Evolutionary conservation across 2,888 invertebrate species (phyloP).

Genomic region (Listrodromus nycthemerus): DNA sequence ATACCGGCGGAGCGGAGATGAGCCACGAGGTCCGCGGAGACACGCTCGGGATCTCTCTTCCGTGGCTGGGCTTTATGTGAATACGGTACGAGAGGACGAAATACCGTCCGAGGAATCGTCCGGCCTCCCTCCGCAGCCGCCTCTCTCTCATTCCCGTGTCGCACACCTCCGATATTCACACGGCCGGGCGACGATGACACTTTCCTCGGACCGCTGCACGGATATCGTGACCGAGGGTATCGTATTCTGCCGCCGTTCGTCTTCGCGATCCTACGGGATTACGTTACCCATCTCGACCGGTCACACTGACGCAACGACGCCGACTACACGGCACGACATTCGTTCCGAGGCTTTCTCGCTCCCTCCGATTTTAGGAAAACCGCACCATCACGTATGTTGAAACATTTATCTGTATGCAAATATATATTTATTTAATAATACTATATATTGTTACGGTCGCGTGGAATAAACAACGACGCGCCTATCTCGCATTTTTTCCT

Average conservation of each 20-base stretch:
- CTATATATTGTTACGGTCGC: too few species aligned
- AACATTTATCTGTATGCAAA: neutral
- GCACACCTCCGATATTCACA: constrained; percentile 29
- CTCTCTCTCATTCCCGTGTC: constrained; percentile 53
- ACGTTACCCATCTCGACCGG: constrained; percentile 73
- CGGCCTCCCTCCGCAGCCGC: constrained; percentile 19
- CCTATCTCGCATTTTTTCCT: too few species aligned
- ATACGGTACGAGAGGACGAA: constrained; percentile 61
- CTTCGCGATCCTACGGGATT: constrained; percentile 78
- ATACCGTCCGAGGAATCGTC: constrained; percentile 45
- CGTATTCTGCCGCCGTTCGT: constrained; percentile 79
- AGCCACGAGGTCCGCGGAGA: constrained; percentile 52
- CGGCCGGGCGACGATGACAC: constrained; percentile 59
- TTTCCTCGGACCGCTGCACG: constrained; percentile 53
- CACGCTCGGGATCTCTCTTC: constrained; percentile 4
- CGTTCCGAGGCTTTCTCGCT: constrained; percentile 75
- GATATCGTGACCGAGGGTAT: constrained; percentile 71
- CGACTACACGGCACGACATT: constrained; percentile 74
- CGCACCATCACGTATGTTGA: neutral
- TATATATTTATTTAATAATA: neutral
- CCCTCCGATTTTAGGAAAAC: neutral
- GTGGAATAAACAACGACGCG: too few species aligned
- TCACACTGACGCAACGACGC: constrained; percentile 35
- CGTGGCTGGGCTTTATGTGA: constrained; percentile 50
- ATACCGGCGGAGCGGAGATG: constrained; percentile 42